Base-by-base conservation (phyloP, 2,113 vertebrate species). In the Anoplopoma fimbria region DNA sequence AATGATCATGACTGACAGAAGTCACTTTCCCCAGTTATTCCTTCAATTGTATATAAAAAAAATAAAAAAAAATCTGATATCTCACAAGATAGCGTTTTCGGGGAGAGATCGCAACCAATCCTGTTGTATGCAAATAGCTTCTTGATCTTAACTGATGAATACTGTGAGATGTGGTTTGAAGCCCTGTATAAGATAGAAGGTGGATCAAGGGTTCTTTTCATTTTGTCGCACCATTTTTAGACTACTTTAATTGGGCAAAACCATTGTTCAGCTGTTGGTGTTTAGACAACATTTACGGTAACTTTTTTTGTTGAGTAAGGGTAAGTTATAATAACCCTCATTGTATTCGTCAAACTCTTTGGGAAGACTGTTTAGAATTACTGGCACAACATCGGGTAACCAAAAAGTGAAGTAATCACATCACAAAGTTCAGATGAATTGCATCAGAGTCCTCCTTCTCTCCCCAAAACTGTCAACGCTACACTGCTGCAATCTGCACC, bases 361-460 rank as follows among this genome's bases (percentile, higher is more conserved):
- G 6, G 21, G 27, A 6, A 17, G 2, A 3, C 33, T 6, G 40
- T 58, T 58, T 23, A 45, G 31, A 8, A 49, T 25, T 9, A 33
- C 1, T 12, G 2, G 9, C 36, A 27, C 19, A 51, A 67, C 19
- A 74, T 1, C 9, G 6, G 8, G 27, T n/a, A 58, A 77, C 8
- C 25, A 65, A 51, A 71, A 27, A 33, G 6, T 12, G 36, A 67
- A 72, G 49, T 61, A 40, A 23, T 61, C 10, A 31, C 29, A 33
- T 9, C 14, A 21, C 6, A 2, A 47, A 34, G 23, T 77, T 70
- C 19, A 3, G 3, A 34, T 58, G 1, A 74, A 64, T 4, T 53
- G 42, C 57, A 64, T 62, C 47, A 58, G 36, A 64, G 13, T 38
- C n/a, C 65, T 69, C 27, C 13, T 51, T 42, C 38, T 73, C 33